Conservation (phyloP, 1,140 invertebrate species). For the Heliconius hewitsoni region DNA sequence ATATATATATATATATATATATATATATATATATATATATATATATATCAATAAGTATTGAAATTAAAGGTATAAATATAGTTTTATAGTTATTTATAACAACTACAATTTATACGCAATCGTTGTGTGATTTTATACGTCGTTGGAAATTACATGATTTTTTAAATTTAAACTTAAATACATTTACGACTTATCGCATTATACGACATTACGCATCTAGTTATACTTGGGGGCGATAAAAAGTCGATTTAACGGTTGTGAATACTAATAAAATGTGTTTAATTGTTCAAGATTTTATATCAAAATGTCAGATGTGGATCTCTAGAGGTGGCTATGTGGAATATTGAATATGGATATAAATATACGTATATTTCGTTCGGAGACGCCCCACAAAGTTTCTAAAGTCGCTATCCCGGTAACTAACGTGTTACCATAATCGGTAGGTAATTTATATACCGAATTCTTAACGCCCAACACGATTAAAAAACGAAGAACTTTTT, state of each 20-base stretch:
- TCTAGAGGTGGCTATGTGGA: neutral
- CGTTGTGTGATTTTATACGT: slow-evolving; percentile 1
- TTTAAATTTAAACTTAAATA: slow-evolving; percentile 27
- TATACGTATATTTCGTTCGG: slow-evolving; percentile 27
- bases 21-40: no score
- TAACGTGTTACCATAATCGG: slow-evolving; percentile 66
- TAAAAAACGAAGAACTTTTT: slow-evolving; percentile 61
- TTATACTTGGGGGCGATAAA: slow-evolving; percentile 58
- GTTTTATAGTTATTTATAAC: neutral
- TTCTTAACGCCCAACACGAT: slow-evolving; percentile 65
- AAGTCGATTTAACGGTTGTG: slow-evolving; percentile 56
- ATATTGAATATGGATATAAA: slow-evolving; percentile 7
- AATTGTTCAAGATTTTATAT: slow-evolving; percentile 54
- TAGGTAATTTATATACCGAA: slow-evolving; percentile 71
- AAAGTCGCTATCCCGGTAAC: slow-evolving; percentile 41
- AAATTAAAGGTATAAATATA: neutral
- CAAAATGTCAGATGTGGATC: slow-evolving; percentile 19
- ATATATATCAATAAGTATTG: neutral
- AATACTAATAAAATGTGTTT: slow-evolving; percentile 55
- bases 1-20: no score
- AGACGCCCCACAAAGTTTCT: slow-evolving; percentile 37
- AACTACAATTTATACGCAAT: slow-evolving; percentile 8
- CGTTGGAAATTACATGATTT: slow-evolving; percentile 16
- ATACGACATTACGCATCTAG: slow-evolving; percentile 50
- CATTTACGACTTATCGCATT: slow-evolving; percentile 55